A percentile compares a stretch with the other conserved stretches of the same genome.
phyloP scores from a whole-genome alignment of 2,797 vertebrate genomes.

The Dendrocincla tyrannina region DNA sequence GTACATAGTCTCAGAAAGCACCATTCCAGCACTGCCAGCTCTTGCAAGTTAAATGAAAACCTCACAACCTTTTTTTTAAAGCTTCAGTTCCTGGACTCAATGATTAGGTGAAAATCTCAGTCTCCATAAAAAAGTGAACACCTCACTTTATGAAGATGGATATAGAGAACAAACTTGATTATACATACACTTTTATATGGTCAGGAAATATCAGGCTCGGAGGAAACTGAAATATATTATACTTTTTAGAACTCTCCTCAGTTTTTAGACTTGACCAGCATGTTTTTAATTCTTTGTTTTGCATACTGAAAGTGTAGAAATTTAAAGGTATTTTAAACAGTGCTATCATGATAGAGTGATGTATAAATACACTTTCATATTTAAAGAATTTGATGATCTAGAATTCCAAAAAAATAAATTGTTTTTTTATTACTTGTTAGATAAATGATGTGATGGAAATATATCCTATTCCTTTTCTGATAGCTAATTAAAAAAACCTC shows the following conservation, averaged over 20 bases:
- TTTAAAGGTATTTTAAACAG: background rate
- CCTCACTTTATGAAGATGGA: background rate
- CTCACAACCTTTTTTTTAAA: background rate
- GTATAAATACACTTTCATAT: background rate
- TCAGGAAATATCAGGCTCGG: background rate
- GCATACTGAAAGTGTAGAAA: background rate
- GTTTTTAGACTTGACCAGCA: background rate
- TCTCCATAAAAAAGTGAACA: background rate
- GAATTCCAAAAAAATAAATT: background rate
- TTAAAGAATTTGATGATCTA: background rate
- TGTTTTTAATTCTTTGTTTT: background rate
- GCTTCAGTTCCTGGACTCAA: background rate
- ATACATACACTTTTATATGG: background rate
- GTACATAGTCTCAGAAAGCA: background rate
- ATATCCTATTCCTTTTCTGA: background rate
- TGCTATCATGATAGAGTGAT: background rate
- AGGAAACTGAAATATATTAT: background rate
- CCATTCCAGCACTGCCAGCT: background rate
- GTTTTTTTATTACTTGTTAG: background rate
- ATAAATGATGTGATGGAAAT: background rate
- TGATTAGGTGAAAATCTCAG: background rate
- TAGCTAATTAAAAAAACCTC: background rate
- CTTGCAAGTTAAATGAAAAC: background rate
- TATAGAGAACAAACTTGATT: background rate
- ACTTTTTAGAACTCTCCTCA: background rate